Percentiles rank a stretch among this genome's conserved stretches.
Conservation (phyloP, 2,888 invertebrate species). For the Drosophila greeni region DNA sequence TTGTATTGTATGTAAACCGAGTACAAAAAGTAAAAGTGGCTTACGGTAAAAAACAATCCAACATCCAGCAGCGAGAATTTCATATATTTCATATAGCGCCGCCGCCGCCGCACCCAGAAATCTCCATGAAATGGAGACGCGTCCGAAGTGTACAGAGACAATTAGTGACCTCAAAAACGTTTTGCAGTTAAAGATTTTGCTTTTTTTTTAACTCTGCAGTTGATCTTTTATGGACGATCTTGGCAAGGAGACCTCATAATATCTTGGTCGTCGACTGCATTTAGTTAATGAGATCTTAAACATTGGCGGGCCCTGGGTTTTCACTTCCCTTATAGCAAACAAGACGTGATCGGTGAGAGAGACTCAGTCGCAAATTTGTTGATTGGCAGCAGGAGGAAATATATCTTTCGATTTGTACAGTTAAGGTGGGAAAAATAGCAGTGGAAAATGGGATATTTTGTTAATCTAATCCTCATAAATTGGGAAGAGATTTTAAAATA, state of each 20-base stretch:
- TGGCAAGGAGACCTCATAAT: constrained; percentile 31
- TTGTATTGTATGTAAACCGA: constrained; percentile 13
- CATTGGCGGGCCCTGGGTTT: constrained; percentile 47
- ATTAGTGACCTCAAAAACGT: constrained; percentile 71
- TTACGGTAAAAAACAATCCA: constrained; percentile 59
- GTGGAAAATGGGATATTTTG: neutral
- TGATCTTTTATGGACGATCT: constrained; percentile 56
- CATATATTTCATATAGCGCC: constrained; percentile 33
- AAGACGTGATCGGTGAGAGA: constrained; percentile 47
- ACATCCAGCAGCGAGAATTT: constrained; percentile 41
- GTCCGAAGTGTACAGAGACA: constrained; percentile 54
- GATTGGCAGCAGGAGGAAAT: neutral
- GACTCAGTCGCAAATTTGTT: constrained; percentile 35
- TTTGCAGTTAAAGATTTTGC: constrained; percentile 59
- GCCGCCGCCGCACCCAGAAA: constrained; percentile 28
- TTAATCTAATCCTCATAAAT: neutral
- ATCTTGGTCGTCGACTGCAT: constrained; percentile 60
- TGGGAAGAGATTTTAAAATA: too few relatives aligned
- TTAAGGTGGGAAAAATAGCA: neutral
- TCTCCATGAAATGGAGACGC: constrained; percentile 37
- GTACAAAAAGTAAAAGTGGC: constrained; percentile 66
- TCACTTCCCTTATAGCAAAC: constrained; percentile 46
- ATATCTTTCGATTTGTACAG: neutral
- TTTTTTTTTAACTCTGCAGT: constrained; percentile 26
- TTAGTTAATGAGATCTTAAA: constrained; percentile 65